Percentiles rank a stretch among this genome's conserved stretches.
Conservation (phyloP, 1,140 invertebrate species). For the Diorhabda sublineata region DNA sequence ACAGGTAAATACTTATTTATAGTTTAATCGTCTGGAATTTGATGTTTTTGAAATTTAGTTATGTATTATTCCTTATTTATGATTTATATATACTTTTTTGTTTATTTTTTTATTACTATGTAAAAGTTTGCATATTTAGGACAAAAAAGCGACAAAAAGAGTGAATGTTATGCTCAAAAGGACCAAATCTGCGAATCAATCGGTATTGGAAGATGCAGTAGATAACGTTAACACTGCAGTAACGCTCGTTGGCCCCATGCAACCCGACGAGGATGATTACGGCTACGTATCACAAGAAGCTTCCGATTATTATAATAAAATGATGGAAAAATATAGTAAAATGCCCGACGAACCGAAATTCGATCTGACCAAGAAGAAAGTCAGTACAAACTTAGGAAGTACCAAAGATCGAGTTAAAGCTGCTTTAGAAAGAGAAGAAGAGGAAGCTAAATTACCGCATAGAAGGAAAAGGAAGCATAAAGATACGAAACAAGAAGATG, state of each 20-base stretch:
- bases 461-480: constrained; percentile 60
- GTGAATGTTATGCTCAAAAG: constrained; percentile 66
- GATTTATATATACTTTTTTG: too few species aligned
- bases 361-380: constrained; percentile 43
- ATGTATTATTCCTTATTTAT: too few species aligned
- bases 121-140: constrained; percentile 34
- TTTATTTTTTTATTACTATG: too few species aligned
- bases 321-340: constrained; percentile 77
- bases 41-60: too few species aligned
- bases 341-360: constrained; percentile 63
- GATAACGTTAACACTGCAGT: constrained; percentile 72
- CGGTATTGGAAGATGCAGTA: constrained; percentile 75
- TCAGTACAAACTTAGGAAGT: constrained; percentile 55
- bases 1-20: constrained; percentile 50
- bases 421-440: constrained; percentile 66
- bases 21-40: too few species aligned
- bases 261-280: constrained; percentile 87
- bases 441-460: constrained; percentile 66
- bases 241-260: constrained; percentile 65
- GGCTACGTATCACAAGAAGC: constrained; percentile 81
- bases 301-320: constrained; percentile 72
- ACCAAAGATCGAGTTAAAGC: constrained; percentile 70
- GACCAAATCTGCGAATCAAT: constrained; percentile 84
- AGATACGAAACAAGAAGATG: constrained; percentile 29
- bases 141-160: constrained; percentile 55